Base-by-base conservation (phyloP, 2,113 vertebrate species). In the Heterotis niloticus region DNA sequence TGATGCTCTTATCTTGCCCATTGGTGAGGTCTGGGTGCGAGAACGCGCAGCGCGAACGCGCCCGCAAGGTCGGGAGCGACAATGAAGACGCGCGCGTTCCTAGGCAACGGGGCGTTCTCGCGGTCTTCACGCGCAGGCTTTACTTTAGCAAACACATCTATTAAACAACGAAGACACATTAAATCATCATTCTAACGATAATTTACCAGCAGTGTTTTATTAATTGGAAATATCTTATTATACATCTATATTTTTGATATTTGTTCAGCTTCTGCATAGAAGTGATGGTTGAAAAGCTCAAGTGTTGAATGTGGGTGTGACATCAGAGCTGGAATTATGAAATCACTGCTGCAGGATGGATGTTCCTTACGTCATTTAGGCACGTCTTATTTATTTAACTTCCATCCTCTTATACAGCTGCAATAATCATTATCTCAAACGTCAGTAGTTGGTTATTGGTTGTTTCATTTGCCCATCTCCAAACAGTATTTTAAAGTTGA, bases 21-120 rank as follows among this genome's bases (percentile, higher is more conserved):
- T 84, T 69, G 76, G 70, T 69, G 79, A 85, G 83, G 68, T 80
- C 81, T 86, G 87, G 87, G 86, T 66, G 60, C 88, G 90, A 78
- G 90, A 76, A 84, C 90, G 92, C 90, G 92, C 91, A n/a, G 90
- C 92, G 89, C 89, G 88, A 28, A 76, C 90, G 79, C 86, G 85
- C 75, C 76, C 70, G 77, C n/a, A 62, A 79, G 57, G 83, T 86
- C 86, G 87, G 81, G 88, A 87, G 89, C 90, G 90, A 88, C 86
- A 84, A 88, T 84, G 86, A 73, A 78, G 76, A 79, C 87, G 86
- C 89, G 86, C 89, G 91, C 90, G 92, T 92, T 92, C 91, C 92
- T 91, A 91, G 90, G 92, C 90, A 92, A 93, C 91, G 90, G 86
- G 89, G 88, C 87, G 91, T 88, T 87, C 89, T 86, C 84, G 82